Conservation (phyloP, 1,140 invertebrate genomes). For the Sitobion miscanthi region DNA sequence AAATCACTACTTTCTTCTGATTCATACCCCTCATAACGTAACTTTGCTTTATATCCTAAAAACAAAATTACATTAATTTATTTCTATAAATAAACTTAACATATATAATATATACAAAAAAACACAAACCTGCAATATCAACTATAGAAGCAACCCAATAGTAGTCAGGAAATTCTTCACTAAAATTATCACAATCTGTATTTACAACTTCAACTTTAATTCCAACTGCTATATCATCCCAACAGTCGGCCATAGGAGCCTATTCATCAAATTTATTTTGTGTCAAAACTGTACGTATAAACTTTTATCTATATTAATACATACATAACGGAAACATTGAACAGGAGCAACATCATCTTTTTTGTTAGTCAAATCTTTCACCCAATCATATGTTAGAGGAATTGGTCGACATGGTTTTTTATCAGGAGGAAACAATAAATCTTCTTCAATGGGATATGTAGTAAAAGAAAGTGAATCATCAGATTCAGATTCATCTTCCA, state of each 20-base stretch:
- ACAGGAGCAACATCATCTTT: constrained; percentile 87
- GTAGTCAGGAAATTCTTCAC: constrained; percentile 79
- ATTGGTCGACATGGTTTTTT: constrained; percentile 68
- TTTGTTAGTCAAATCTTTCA: constrained; percentile 74
- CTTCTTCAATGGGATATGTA: constrained; percentile 53
- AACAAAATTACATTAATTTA: constrained; percentile 4
- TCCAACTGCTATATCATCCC: constrained; percentile 90
- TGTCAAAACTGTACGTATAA: not conserved
- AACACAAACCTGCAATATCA: constrained; percentile 73
- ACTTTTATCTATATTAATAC: constrained; percentile 58
- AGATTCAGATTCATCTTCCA: not conserved
- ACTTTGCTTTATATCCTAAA: constrained; percentile 85
- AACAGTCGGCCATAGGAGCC: constrained; percentile 89
- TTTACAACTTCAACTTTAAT: constrained; percentile 97
- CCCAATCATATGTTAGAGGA: constrained; percentile 82
- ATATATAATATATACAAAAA: not conserved
- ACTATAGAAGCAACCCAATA: constrained; percentile 96
- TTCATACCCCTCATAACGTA: constrained; percentile 94
- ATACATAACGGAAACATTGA: constrained; percentile 85
- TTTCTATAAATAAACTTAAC: not conserved
- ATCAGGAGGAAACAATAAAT: constrained; percentile 59
- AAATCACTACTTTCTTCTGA: constrained; percentile 88
- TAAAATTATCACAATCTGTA: constrained; percentile 81
- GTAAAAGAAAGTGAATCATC: constrained; percentile 55
- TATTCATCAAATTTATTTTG: constrained; percentile 60